Evolutionary conservation across 2,888 invertebrate genomes (phyloP), one percentile per base, ranked within the genome.

Genomic region (Drosophila pseudotakahashii): DNA sequence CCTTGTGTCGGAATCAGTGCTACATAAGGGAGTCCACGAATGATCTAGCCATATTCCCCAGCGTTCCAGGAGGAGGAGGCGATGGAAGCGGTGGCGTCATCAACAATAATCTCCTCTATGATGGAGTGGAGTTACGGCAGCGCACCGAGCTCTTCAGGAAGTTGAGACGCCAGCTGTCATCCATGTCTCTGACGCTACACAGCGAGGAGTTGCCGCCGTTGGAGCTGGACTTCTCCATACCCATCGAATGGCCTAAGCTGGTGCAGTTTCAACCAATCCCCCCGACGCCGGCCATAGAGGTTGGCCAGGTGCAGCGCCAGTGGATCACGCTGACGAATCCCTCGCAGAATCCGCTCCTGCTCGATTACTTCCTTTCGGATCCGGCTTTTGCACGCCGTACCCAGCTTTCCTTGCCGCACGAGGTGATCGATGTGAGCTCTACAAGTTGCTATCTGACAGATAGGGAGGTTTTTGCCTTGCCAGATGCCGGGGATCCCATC

Each of bases 1-100:
- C 93, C 50, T 93, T 94, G 66, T 98, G 98, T 92, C 93, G 83
- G n/a, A 76, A 78, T 30, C 77, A 80, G 13, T 92, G 92, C 68
- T 92, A 92, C 62, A 89, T 92, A 10, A 58, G 57, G 10, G 41
- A 52, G 14, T 47, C 76, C 54, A 9, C 74, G 1, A 61, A 81
- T 61, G 53, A 76, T 10, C 60, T 66, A 7, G 42, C 64, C 1
- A 54, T 82, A n/a, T 84, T 89, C 41, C 74, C 78, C 16, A 74
- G 69, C 13, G 62, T 39, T 4, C 78, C 77, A 4, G 82, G 58
- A 30, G 30, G 30, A 11, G 51, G 59, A 11, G 9, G 45, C 9
- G 54, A 66, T 9, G 59, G 45, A 0, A 63, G 36, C n/a, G 47
- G 32, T 0, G 47, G 42, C 2, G 57, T 68, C 1, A 26, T 48